These are phyloP conservation scores for Corythoichthys intestinalis DNA, from an alignment of 2,113 vertebrate species.

Conservation along the genomic window DNA sequence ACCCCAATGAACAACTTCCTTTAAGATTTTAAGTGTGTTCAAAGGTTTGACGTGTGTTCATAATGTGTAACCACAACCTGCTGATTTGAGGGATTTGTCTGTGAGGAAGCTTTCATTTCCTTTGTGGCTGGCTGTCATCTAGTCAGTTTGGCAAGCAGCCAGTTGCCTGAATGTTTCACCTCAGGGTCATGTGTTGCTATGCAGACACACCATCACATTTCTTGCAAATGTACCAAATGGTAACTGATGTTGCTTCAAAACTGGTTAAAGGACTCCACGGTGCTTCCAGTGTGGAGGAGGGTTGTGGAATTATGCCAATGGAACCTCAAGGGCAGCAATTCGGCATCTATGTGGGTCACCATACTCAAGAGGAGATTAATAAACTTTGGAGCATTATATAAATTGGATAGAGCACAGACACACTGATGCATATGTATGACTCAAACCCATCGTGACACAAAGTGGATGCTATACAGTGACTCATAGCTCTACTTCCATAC, in stretches of 20 bases:
- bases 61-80: conserved; percentile 2
- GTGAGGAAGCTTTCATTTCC: conserved; percentile 32
- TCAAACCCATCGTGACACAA: conserved; percentile 10
- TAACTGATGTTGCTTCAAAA: neutral
- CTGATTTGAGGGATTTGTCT: conserved; percentile 21
- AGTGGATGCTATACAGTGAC: neutral
- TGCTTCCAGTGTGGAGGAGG: conserved; percentile 6
- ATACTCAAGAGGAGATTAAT: conserved; percentile 35
- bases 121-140: conserved; percentile 6
- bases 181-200: neutral
- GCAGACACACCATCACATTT: neutral
- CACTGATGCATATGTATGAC: conserved; percentile 28
- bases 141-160: neutral
- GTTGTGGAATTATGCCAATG: conserved; percentile 37
- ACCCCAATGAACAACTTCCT: conserved; percentile 24
- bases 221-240: conserved; percentile 4
- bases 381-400: conserved; percentile 40
- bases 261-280: conserved; percentile 5
- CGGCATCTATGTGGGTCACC: conserved; percentile 48
- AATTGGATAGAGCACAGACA: conserved; percentile 23
- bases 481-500: neutral
- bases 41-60: neutral
- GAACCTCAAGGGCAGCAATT: conserved; percentile 25
- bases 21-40: neutral
- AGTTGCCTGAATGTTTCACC: neutral